Percentiles rank a stretch among this genome's conserved stretches.
phyloP scores from a whole-genome alignment of 92 coral and sea anemone species.

The Diadumene lineata region DNA sequence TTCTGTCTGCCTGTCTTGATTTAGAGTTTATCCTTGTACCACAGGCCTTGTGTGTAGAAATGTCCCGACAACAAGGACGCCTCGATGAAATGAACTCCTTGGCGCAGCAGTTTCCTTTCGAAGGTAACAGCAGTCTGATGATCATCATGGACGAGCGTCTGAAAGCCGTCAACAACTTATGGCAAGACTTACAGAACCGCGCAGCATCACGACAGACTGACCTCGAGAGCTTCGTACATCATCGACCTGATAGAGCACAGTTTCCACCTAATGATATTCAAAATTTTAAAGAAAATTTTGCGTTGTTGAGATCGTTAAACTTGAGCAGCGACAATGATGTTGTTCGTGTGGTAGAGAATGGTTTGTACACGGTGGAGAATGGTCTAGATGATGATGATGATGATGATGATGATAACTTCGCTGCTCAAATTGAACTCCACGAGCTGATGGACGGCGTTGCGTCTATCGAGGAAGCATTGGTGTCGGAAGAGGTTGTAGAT shows the following conservation, averaged over 20 bases:
- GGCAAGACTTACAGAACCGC: constrained; percentile 80
- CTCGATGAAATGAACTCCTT: constrained; percentile 85
- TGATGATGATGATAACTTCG: constrained; percentile 73
- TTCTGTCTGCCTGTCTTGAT: neutral
- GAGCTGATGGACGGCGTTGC: constrained; percentile 91
- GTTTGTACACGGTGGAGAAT: constrained; percentile 38
- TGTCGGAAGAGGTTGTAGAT: constrained; percentile 57
- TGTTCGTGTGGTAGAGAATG: constrained; percentile 11
- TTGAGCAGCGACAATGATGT: constrained; percentile 37
- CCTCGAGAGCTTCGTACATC: constrained; percentile 73
- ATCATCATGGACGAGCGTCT: constrained; percentile 93
- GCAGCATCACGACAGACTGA: constrained; percentile 80
- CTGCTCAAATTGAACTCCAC: constrained; percentile 82
- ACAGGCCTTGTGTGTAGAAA: constrained; percentile 55
- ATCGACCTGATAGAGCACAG: constrained; percentile 37
- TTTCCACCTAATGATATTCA: constrained; percentile 49
- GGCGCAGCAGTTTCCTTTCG: constrained; percentile 59
- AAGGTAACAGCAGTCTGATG: constrained; percentile 77
- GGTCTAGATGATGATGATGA: constrained; percentile 51
- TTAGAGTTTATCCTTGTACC: neutral
- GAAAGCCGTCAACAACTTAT: constrained; percentile 78
- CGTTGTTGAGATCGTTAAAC: constrained; percentile 79
- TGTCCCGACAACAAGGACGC: constrained; percentile 90
- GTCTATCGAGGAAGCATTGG: constrained; percentile 78
- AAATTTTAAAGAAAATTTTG: constrained; percentile 80